These are phyloP conservation scores for Caenorhabditis sp. DNA, from an alignment of 2,888 invertebrate species.

Conservation along the genomic window DNA sequence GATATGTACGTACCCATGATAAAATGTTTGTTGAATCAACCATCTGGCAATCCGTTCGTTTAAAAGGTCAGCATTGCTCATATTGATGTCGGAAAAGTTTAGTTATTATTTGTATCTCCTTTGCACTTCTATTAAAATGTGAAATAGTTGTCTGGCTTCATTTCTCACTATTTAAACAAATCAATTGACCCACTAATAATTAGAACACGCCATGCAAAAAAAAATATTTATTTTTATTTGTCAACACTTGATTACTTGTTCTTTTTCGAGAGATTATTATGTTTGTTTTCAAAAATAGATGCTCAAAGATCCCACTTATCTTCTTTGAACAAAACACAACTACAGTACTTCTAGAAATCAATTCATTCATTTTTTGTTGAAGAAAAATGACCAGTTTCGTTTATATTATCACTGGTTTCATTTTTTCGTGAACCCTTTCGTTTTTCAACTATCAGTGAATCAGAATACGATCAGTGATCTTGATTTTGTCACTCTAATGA, in stretches of 20 bases:
- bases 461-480: background rate
- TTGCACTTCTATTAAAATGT: no score
- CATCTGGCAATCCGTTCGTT: background rate
- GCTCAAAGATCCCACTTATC: background rate
- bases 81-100: background rate
- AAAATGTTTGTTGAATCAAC: slow-evolving; percentile 7
- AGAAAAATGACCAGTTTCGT: no score
- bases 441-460: background rate
- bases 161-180: no score
- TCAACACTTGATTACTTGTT: background rate
- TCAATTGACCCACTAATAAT: no score
- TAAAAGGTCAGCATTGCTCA: background rate
- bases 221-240: background rate
- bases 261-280: background rate
- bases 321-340: no score
- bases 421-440: no score
- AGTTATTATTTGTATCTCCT: background rate
- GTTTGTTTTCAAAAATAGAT: background rate
- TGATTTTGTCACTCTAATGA: background rate
- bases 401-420: no score
- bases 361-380: no score
- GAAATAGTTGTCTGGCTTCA: no score
- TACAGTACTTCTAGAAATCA: no score
- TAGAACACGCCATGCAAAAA: background rate
- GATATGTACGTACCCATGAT: slow-evolving; percentile 6